phyloP scores from a whole-genome alignment of 2,797 vertebrate species.

The Sebastes trivittatus region DNA sequence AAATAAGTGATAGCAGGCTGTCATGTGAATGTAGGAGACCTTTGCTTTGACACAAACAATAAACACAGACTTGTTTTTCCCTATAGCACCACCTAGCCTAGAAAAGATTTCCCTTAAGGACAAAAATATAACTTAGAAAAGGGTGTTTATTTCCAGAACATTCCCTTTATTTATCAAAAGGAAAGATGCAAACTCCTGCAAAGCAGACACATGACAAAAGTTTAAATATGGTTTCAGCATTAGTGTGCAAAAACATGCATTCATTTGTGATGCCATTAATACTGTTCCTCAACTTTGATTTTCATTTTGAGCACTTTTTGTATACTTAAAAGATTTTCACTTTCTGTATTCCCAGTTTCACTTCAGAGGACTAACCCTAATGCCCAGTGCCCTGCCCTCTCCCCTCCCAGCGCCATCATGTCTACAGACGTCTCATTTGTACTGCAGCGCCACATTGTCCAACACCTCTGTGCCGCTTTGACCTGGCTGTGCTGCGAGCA shows the following conservation, averaged over 20 bases:
- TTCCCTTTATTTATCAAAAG: neutral
- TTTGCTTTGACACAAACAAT: neutral
- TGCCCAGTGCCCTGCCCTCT: slow-evolving; percentile 4
- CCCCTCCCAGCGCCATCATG: slow-evolving; percentile 30
- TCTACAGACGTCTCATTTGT: slow-evolving; percentile 50
- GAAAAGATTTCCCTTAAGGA: neutral
- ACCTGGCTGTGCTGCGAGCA: slow-evolving; percentile 32
- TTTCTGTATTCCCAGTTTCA: neutral
- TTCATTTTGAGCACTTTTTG: neutral
- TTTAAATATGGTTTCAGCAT: neutral
- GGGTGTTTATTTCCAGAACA: neutral
- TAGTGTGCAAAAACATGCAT: neutral
- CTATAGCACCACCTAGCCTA: neutral
- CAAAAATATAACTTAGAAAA: neutral
- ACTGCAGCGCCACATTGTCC: slow-evolving; percentile 50
- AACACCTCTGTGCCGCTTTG: slow-evolving; percentile 55
- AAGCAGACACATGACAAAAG: neutral
- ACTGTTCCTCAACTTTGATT: neutral
- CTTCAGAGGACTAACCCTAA: neutral
- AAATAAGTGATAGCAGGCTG: neutral
- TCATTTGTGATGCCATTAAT: neutral
- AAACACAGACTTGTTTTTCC: neutral
- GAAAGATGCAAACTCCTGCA: neutral
- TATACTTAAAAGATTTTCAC: neutral
- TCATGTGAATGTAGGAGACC: neutral